Evolutionary conservation across 2,797 vertebrate genomes (phyloP).

Genomic region (Pangasius krempfi): DNA sequence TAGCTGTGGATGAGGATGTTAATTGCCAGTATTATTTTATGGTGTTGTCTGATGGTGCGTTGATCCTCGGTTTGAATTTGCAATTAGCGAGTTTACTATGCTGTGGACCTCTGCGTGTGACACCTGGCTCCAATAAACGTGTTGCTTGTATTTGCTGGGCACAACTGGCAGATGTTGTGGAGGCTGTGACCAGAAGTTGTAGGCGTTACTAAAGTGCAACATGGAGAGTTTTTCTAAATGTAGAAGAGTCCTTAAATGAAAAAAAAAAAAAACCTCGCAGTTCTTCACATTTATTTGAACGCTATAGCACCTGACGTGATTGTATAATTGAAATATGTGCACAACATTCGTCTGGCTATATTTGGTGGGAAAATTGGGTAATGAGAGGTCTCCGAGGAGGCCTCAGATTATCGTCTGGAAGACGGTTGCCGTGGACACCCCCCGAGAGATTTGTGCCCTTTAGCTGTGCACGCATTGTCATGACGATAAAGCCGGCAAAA

Average conservation of each 20-base stretch:
- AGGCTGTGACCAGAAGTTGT: not conserved
- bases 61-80: not conserved
- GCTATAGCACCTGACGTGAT: not conserved
- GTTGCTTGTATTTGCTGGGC: slow-evolving; percentile 16
- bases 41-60: slow-evolving; percentile 14
- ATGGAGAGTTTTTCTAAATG: not conserved
- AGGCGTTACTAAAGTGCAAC: not conserved
- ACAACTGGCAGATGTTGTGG: slow-evolving; percentile 38
- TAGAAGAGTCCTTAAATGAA: not conserved
- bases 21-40: slow-evolving; percentile 23
- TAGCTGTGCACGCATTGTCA: slow-evolving; percentile 71
- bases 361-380: slow-evolving; percentile 47
- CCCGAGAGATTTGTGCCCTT: slow-evolving; percentile 54
- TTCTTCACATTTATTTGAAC: not conserved
- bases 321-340: not conserved
- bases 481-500: slow-evolving; percentile 60
- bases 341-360: slow-evolving; percentile 28
- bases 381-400: slow-evolving; percentile 35
- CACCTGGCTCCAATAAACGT: slow-evolving; percentile 48
- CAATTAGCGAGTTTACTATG: slow-evolving; percentile 1
- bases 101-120: slow-evolving; percentile 5
- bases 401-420: slow-evolving; percentile 42
- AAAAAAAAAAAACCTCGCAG: not conserved
- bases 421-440: slow-evolving; percentile 53
- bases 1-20: slow-evolving; percentile 8